Percentiles rank a stretch among this genome's conserved stretches.
phyloP scores from a whole-genome alignment of 2,888 invertebrate species.

The Amphipoea oculea region DNA sequence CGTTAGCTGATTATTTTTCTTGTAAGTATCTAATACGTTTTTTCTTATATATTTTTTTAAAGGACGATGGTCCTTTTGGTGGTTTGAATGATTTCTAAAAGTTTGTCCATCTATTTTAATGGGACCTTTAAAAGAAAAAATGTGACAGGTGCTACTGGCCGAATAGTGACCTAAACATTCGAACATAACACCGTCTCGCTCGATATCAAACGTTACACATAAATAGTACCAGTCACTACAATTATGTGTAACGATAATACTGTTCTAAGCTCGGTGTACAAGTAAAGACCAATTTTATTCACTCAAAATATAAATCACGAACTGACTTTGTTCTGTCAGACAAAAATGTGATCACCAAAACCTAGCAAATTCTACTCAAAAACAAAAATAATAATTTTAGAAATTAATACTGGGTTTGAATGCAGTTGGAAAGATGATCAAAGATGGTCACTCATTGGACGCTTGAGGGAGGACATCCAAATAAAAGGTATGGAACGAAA shows the following conservation, averaged over 20 bases:
- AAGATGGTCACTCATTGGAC: too few species aligned
- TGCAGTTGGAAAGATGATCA: neutral
- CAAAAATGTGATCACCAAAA: neutral
- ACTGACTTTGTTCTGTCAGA: neutral
- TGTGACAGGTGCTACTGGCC: neutral
- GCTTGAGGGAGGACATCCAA: neutral
- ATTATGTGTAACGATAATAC: constrained; percentile 14
- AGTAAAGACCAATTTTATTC: neutral
- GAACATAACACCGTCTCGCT: neutral
- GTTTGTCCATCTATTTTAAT: too few species aligned
- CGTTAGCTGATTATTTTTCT: too few species aligned
- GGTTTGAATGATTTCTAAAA: too few species aligned
- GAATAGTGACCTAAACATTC: neutral
- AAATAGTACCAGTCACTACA: neutral
- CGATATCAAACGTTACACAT: constrained; percentile 1
- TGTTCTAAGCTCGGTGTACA: neutral
- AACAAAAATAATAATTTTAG: neutral
- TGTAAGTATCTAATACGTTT: too few species aligned
- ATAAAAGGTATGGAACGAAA: too few species aligned
- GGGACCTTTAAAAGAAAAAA: neutral
- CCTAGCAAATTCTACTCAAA: neutral
- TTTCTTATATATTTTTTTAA: too few species aligned
- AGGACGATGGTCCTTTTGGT: too few species aligned
- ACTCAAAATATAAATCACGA: neutral
- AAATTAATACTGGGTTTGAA: neutral